These are phyloP conservation scores for Sepioteuthis lessoniana DNA, from an alignment of 2,888 invertebrate species.

Conservation along the genomic window DNA sequence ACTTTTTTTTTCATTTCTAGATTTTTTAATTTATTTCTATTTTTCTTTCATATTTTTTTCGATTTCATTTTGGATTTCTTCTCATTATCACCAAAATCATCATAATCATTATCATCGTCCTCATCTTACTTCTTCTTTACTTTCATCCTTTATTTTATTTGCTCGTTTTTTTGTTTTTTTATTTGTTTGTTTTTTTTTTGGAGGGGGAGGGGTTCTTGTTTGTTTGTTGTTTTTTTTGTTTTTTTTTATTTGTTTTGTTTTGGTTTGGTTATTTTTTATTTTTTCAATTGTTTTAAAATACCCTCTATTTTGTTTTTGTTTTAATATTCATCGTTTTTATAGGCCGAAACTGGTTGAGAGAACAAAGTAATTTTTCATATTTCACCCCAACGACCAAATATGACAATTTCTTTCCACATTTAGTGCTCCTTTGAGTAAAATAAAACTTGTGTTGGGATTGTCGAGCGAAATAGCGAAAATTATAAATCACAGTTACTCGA, in stretches of 20 bases:
- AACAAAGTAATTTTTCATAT: background rate
- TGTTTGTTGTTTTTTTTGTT: background rate
- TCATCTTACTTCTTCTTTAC: background rate
- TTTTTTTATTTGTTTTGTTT: background rate
- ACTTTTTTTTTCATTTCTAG: too few relatives aligned
- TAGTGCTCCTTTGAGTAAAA: slow-evolving; percentile 11
- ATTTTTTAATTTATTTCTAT: too few relatives aligned
- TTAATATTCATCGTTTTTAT: too few relatives aligned
- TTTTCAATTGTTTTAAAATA: background rate
- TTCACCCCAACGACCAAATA: background rate
- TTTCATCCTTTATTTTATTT: background rate
- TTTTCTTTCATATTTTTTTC: too few relatives aligned
- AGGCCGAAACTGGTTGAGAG: background rate
- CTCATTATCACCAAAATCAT: background rate
- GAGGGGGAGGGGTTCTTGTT: too few relatives aligned
- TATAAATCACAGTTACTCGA: background rate
- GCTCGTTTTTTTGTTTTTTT: background rate
- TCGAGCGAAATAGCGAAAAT: background rate
- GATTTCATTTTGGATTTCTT: too few relatives aligned
- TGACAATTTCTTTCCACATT: slow-evolving; percentile 33
- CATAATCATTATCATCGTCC: background rate
- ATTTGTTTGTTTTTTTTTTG: too few relatives aligned
- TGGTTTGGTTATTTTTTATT: background rate
- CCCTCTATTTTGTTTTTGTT: background rate
- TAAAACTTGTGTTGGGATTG: background rate